Base-by-base conservation (phyloP, 2,888 invertebrate genomes). In the Drosophila yooni region DNA sequence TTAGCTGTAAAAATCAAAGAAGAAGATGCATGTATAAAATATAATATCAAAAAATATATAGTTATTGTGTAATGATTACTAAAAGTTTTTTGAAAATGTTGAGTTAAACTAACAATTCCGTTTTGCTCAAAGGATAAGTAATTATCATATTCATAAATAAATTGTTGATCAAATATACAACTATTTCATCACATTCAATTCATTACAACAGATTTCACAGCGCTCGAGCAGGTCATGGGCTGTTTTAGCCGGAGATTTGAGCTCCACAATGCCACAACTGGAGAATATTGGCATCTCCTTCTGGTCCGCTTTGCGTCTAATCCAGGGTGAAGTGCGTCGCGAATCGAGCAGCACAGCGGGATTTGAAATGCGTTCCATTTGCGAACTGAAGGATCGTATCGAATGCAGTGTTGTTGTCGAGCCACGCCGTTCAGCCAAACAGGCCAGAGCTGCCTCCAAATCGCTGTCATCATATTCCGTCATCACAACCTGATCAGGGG, bases 151-250 rank as follows among this genome's bases (percentile, higher is more conserved):
- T 51, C 18, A 25, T 40, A n/a, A n/a, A 10, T 10, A 6, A 4
- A n/a, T 27, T 40, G 21, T 11, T 13, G 6, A 21, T 6, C 6
- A 31, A 21, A 18, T 25, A 11, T 21, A 15, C 21, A 21, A 15
- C 63, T 81, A 88, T 61, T 89, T 83, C 75, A 86, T 81, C 57
- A 78, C 76, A 84, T 33, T 33, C 10, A 89, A 89, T 83, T 89
- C 92, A 72, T 88, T 90, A 48, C 74, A 88, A 65, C 91, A 91
- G 51, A 92, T 90, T 61, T 87, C 85, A 71, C 92, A 92, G 36
- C 90, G 90, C 52, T 88, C 91, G 60, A 89, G 81, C 3, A 76
- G 71, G 50, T 79, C 83, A 52, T 57, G 60, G 31, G 25, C n/a
- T 29, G 57, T 21, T 25, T 40, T 62, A 5, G 50, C 53, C 7